phyloP scores from a whole-genome alignment of 2,113 vertebrate species.

The Atractosteus spatula region DNA sequence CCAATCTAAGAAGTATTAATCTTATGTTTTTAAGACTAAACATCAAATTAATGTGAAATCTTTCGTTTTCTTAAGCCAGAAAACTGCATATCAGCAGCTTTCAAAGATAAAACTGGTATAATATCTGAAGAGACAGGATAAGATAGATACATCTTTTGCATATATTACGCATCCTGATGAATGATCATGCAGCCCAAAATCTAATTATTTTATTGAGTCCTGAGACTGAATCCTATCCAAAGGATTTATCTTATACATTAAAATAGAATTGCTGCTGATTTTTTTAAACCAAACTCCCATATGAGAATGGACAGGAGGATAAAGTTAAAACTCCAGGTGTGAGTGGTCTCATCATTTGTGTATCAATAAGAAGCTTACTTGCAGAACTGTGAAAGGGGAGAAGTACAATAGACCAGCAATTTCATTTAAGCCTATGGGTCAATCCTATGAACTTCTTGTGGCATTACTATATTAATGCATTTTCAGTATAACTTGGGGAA shows the following conservation, averaged over 20 bases:
- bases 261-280: constrained; percentile 57
- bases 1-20: constrained; percentile 60
- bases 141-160: constrained; percentile 52
- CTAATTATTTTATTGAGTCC: constrained; percentile 77
- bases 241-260: constrained; percentile 65
- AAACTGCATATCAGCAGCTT: constrained; percentile 62
- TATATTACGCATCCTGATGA: constrained; percentile 70
- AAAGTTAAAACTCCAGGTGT: constrained; percentile 60
- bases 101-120: constrained; percentile 61
- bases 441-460: constrained; percentile 62
- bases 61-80: constrained; percentile 58
- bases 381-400: constrained; percentile 64
- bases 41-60: constrained; percentile 72
- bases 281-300: constrained; percentile 25
- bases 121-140: constrained; percentile 54
- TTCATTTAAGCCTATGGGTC: constrained; percentile 71
- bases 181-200: constrained; percentile 59
- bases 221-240: constrained; percentile 61
- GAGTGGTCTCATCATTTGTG: constrained; percentile 71
- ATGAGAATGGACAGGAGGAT: constrained; percentile 55
- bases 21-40: constrained; percentile 72
- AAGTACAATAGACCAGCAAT: constrained; percentile 70
- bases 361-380: constrained; percentile 76
- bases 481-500: constrained; percentile 6
- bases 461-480: constrained; percentile 16